These are phyloP conservation scores for Trichoplusia ni DNA, from an alignment of 1,140 invertebrate species.

Conservation along the genomic window DNA sequence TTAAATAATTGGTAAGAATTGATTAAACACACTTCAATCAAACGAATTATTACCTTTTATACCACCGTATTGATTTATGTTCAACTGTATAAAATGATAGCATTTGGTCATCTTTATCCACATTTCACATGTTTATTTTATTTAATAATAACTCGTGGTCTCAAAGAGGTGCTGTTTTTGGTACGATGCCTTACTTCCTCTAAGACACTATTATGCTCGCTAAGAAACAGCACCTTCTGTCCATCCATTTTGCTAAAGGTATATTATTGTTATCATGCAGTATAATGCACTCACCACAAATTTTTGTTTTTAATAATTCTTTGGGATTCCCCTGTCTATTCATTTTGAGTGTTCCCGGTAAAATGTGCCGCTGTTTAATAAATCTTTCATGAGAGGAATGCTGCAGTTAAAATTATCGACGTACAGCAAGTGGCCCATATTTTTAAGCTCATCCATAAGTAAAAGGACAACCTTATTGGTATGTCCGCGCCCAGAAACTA, in stretches of 20 bases:
- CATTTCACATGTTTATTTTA: conserved; percentile 34
- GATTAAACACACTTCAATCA: no score
- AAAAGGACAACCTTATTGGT: conserved; percentile 25
- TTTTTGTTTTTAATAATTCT: conserved; percentile 30
- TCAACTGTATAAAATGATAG: conserved; percentile 31
- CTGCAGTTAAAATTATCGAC: conserved; percentile 27
- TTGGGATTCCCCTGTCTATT: conserved; percentile 7
- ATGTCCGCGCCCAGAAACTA: conserved; percentile 24
- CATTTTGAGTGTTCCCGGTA: conserved; percentile 25
- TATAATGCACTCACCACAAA: conserved; percentile 11
- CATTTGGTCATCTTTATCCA: conserved; percentile 34
- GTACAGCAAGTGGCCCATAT: conserved; percentile 28
- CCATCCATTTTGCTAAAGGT: conserved; percentile 24
- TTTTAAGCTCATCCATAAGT: conserved; percentile 25
- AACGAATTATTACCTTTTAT: no score
- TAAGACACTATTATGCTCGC: conserved; percentile 22
- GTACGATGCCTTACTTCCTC: conserved; percentile 16
- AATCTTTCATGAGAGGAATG: conserved; percentile 3
- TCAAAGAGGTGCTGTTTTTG: conserved; percentile 11
- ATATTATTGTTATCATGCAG: not conserved
- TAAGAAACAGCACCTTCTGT: conserved; percentile 23
- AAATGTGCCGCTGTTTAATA: conserved; percentile 16
- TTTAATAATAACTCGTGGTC: conserved; percentile 26
- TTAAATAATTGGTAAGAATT: no score
- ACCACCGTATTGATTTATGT: conserved; percentile 17